A percentile compares a stretch with the other conserved stretches of the same genome.
These are phyloP conservation scores for Craterocephalus amniculus DNA, from an alignment of 2,797 vertebrate species.

Conservation along the genomic window DNA sequence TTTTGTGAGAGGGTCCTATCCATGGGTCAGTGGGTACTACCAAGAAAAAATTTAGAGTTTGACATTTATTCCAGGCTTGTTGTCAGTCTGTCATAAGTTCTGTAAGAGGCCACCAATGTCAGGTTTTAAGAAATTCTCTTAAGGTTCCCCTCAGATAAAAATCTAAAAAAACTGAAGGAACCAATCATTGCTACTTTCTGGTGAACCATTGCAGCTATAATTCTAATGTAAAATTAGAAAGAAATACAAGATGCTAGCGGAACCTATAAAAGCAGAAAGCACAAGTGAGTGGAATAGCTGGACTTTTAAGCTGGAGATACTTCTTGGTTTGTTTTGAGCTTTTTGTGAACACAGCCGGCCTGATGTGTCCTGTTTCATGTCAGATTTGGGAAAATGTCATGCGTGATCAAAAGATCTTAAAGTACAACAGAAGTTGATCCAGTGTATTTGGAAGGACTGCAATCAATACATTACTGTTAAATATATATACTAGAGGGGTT, in stretches of 20 bases:
- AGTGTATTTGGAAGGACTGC: too few species aligned
- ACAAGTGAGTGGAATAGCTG: too few species aligned
- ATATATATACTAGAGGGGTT: not conserved
- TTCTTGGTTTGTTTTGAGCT: not conserved
- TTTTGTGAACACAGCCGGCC: not conserved
- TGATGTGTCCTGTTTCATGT: too few species aligned
- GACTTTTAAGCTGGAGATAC: too few species aligned
- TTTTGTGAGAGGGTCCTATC: conserved; percentile 56
- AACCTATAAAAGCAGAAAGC: not conserved
- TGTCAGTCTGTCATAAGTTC: conserved; percentile 41
- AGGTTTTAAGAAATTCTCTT: conserved; percentile 22
- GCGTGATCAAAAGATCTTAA: not conserved
- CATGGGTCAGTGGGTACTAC: conserved; percentile 66
- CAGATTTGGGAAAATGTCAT: not conserved
- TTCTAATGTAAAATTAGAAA: not conserved
- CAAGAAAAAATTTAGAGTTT: conserved; percentile 48
- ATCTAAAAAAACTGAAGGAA: not conserved
- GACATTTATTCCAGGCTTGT: conserved; percentile 54
- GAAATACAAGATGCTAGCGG: not conserved
- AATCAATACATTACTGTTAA: not conserved
- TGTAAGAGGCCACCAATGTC: conserved; percentile 16
- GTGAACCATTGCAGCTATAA: not conserved
- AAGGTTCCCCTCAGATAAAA: not conserved
- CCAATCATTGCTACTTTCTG: not conserved
- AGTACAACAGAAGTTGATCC: not conserved